Evolutionary conservation across 2,113 vertebrate species (phyloP).

Genomic region (Stigmatopora nigra): DNA sequence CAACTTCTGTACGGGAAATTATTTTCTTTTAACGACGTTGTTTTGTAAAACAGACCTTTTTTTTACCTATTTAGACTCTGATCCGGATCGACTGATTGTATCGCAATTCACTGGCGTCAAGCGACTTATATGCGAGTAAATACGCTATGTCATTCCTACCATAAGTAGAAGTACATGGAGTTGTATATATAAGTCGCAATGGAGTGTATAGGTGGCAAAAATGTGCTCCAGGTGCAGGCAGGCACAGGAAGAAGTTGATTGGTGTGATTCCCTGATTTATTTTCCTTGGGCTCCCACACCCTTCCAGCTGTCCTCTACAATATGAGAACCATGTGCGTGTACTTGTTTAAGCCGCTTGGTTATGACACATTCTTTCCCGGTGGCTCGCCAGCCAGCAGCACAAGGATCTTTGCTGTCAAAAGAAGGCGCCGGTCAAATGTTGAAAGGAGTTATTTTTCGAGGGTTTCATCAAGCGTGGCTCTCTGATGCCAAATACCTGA

Average conservation of each 20-base stretch:
- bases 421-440: slow-evolving; percentile 8
- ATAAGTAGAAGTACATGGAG: too few relatives aligned
- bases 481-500: background rate
- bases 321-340: slow-evolving; percentile 55
- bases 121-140: too few relatives aligned
- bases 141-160: too few relatives aligned
- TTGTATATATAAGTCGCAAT: too few relatives aligned
- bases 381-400: slow-evolving; percentile 39
- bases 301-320: slow-evolving; percentile 64
- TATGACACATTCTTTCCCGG: slow-evolving; percentile 54
- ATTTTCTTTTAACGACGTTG: too few relatives aligned
- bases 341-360: slow-evolving; percentile 33
- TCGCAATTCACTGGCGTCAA: too few relatives aligned
- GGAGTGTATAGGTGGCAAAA: too few relatives aligned
- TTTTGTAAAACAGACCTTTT: too few relatives aligned
- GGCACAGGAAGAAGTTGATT: slow-evolving; percentile 64
- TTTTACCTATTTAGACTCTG: too few relatives aligned
- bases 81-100: too few relatives aligned
- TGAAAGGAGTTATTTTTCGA: slow-evolving; percentile 2
- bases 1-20: too few relatives aligned
- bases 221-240: slow-evolving; percentile 12
- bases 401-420: slow-evolving; percentile 38
- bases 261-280: slow-evolving; percentile 60
- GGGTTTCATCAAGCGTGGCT: background rate
- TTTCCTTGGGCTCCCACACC: slow-evolving; percentile 67